Evolutionary conservation across 2,113 vertebrate species (phyloP).

Genomic region (Paraplagusia blochii): DNA sequence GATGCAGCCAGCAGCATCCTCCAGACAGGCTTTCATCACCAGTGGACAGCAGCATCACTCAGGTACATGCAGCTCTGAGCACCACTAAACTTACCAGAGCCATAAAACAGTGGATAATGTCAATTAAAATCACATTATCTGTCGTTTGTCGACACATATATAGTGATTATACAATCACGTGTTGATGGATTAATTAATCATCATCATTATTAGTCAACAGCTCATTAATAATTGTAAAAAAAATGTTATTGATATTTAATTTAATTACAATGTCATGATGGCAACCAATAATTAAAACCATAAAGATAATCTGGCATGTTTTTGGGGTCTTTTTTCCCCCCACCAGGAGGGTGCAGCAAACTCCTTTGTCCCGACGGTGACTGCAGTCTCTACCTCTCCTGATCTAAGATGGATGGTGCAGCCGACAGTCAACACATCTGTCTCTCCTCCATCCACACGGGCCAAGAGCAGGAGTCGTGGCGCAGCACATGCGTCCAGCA

Average conservation of each 20-base stretch:
- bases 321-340: background rate
- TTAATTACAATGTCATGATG: too few relatives aligned
- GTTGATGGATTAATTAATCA: too few relatives aligned
- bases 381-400: constrained; percentile 83
- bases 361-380: constrained; percentile 85
- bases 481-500: constrained; percentile 46
- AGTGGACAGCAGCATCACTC: constrained; percentile 68
- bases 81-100: too few relatives aligned
- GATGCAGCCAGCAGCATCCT: constrained; percentile 80
- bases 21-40: constrained; percentile 83
- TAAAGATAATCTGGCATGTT: background rate
- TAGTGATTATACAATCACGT: background rate
- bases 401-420: constrained; percentile 87
- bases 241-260: too few relatives aligned
- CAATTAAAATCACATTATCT: too few relatives aligned
- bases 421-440: constrained; percentile 79
- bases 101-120: too few relatives aligned
- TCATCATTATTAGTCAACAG: too few relatives aligned
- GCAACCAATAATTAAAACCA: too few relatives aligned
- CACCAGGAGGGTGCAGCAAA: constrained; percentile 80
- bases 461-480: constrained; percentile 70
- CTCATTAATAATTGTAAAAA: too few relatives aligned
- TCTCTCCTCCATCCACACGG: constrained; percentile 76
- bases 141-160: too few relatives aligned
- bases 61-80: constrained; percentile 72